Base-by-base conservation (phyloP, 2,888 invertebrate species). In the Drosophila robusta region DNA sequence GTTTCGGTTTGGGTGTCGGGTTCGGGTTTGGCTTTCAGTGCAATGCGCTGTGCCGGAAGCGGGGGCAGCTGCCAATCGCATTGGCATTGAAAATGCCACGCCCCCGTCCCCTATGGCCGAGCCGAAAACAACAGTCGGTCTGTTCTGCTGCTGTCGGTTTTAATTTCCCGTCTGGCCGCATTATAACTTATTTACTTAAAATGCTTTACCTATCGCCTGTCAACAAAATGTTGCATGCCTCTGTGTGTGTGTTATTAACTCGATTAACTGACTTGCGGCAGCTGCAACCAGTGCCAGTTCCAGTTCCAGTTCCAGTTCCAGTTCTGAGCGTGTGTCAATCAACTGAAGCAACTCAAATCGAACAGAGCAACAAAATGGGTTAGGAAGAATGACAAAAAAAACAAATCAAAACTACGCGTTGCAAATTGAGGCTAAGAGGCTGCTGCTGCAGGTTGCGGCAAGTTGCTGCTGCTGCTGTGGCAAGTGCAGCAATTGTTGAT, bases 121-220 rank as follows among this genome's bases (percentile, higher is more conserved):
- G 29, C 42, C 14, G 12, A 3, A 6, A 46, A 39, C 56, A 63
- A 57, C 54, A 56, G 29, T 55, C 41, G 38, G 38, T 39, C 46
- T 46, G 41, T 12, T 42, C 6, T 42, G 50, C 44, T 60, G 70
- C 55, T 66, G 80, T 77, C 86, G 69, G 68, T 78, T 82, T 81
- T 78, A 85, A 86, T 87, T 88, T 88, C 84, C 87, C 83, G 89
- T 87, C 82, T 79, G 79, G 57, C 46, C 29, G 54, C 65, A 64
- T 76, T 70, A 73, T 65, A 80, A 73, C 75, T 71, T 77, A 75
- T 80, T 80, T 77, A 75, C 86, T 75, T 75, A 70, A 83, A 75
- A 83, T 70, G 79, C 56, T 70, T 75, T 65, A 56, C 80, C 73
- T 80, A 72, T 69, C 63, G 50, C 63, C 66, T 84, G 67, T 78